Evolutionary conservation across 2,888 invertebrate genomes (phyloP), one percentile per base, ranked within the genome.

Genomic region (Bimastos eiseni): DNA sequence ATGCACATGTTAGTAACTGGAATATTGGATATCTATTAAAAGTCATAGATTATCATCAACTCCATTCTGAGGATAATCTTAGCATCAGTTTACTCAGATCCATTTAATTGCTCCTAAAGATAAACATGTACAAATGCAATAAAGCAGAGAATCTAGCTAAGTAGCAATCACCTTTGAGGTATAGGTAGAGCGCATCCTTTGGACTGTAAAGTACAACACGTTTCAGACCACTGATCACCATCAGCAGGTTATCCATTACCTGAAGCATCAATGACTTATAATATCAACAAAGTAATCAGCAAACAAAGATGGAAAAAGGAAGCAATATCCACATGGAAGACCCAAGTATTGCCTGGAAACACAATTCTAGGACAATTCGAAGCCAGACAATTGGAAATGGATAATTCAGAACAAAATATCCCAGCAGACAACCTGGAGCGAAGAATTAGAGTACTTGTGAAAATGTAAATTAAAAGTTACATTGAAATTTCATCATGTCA

Each of bases 221-320:
- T 93, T 96, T 96, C 41, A 93, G 93, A 8, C 96, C 96, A 90
- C 92, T 93, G 4, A 96, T 94, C 93, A 96, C 96, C 90, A 96
- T 95, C 88, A 96, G 93, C 34, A 96, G 93, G 92, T 96, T 96
- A 93, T 96, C 96, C 96, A 96, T 96, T 0, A 95, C 94, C 95
- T 95, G 92, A 30, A 55, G 34, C 86, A 86, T 86, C 13, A 86
- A 5, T 24, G 70, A 70, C 6, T 70, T 11, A 70, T n/a, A 30
- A n/a, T 70, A n/a, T 11, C n/a, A n/a, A 70, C 70, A 30, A 70
- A 70, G 8, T n/a, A 6, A 70, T 17, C 70, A 70, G 30, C 70
- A 70, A 70, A 70, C 8, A 8, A 8, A 70, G 0, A 30, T 24
- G 55, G 55, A 55, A 55, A 55, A 70, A 70, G n/a, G 70, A 70